phyloP scores from a whole-genome alignment of 2,113 vertebrate species.

The Chaenocephalus aceratus region DNA sequence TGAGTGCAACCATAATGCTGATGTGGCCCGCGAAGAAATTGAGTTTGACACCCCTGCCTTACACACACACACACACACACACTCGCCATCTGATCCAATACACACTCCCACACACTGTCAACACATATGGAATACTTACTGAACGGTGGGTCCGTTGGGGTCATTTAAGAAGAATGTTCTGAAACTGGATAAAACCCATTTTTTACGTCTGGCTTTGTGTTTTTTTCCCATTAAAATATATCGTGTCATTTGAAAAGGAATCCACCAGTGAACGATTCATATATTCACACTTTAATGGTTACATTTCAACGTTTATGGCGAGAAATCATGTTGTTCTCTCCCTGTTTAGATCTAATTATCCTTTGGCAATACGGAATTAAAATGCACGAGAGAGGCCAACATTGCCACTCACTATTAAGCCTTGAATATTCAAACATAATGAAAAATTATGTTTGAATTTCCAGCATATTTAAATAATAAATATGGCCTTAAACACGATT shows the following conservation, averaged over 20 bases:
- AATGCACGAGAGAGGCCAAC: background rate
- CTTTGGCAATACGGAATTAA: background rate
- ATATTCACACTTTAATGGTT: background rate
- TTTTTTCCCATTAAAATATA: background rate
- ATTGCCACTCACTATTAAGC: background rate
- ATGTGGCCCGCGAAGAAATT: too few relatives aligned
- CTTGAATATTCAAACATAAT: background rate
- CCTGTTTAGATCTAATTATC: background rate
- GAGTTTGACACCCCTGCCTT: too few relatives aligned
- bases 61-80: too few relatives aligned
- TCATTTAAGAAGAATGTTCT: background rate
- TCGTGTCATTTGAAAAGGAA: background rate
- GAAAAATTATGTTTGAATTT: background rate
- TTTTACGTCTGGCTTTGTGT: too few relatives aligned
- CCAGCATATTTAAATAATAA: background rate
- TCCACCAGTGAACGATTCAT: background rate
- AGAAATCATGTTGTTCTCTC: background rate
- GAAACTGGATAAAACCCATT: background rate
- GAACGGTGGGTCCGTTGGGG: background rate
- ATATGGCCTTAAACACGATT: background rate
- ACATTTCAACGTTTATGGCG: background rate
- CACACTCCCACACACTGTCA: slow-evolving; percentile 27
- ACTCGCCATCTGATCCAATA: background rate
- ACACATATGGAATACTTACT: background rate
- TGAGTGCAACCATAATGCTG: too few relatives aligned